Evolutionary conservation across 2,888 invertebrate genomes (phyloP).

Genomic region (Pristionchus fissidentatus): DNA sequence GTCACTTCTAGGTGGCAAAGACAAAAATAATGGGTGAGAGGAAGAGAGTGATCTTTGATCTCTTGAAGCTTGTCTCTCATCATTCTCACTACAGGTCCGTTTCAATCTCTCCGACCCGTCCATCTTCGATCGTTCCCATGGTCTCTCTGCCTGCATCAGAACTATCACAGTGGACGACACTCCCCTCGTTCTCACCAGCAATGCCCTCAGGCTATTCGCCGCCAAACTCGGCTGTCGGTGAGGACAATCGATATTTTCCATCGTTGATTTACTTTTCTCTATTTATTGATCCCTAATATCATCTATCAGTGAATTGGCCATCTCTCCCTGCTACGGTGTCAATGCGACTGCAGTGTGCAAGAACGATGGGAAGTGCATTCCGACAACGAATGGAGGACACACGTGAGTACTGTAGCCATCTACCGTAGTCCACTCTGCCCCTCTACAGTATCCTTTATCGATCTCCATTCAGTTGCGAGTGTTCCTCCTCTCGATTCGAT

Average conservation of each 20-base stretch:
- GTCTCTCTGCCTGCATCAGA: conserved; percentile 92
- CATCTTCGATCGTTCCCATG: conserved; percentile 83
- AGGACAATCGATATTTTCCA: neutral
- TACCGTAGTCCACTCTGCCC: neutral
- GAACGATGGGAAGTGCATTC: conserved; percentile 83
- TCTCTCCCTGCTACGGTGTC: conserved; percentile 51
- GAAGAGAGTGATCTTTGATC: neutral
- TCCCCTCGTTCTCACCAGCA: conserved; percentile 57
- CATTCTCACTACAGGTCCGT: conserved; percentile 67
- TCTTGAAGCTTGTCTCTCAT: no score
- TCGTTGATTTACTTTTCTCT: conserved; percentile 71
- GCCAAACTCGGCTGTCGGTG: conserved; percentile 76
- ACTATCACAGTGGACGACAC: conserved; percentile 80
- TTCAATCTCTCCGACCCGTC: conserved; percentile 79
- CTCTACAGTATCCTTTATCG: neutral
- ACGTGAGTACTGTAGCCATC: conserved; percentile 16
- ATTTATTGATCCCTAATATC: neutral
- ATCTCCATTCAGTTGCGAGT: conserved; percentile 42
- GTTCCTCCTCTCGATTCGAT: conserved; percentile 80
- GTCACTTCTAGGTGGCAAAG: no score
- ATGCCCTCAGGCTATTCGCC: conserved; percentile 70
- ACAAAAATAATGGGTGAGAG: neutral
- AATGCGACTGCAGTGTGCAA: conserved; percentile 86
- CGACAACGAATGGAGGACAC: conserved; percentile 22
- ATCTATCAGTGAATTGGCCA: conserved; percentile 33